Base-by-base conservation (phyloP, 2,888 invertebrate species). In the Cordylochernes scorpioides region DNA sequence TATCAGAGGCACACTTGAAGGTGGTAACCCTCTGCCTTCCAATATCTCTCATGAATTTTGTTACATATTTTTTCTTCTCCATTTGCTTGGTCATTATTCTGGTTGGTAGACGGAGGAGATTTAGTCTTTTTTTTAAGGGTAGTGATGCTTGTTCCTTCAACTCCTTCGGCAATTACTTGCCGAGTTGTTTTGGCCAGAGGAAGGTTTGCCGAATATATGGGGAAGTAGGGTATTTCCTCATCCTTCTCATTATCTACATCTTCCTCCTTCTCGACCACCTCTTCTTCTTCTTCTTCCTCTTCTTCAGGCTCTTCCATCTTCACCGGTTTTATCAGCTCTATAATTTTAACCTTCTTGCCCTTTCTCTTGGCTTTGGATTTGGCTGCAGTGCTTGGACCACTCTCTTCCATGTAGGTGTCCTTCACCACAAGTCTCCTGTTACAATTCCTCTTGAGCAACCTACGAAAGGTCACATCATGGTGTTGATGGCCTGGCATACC, bases 361-460 rank as follows among this genome's bases (percentile, higher is more conserved):
- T 44, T 34, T 15, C 34, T 63, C 64, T 8, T 47, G 46, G 36
- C 55, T 56, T 57, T 59, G 65, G 44, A 29, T 40, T 43, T 10
- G 18, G 19, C 19, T 17, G 67, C 63, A 4, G 45, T 45, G 18
- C n/a, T n/a, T n/a, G n/a, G n/a, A n/a, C n/a, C n/a, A n/a, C n/a
- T n/a, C n/a, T n/a, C n/a, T n/a, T n/a, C n/a, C n/a, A n/a, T n/a
- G n/a, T n/a, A n/a, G n/a, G n/a, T 16, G 10, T 35, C 33, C 14
- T 31, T 35, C 3, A 39, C 21, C 7, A 31, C 25, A 7, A 38
- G 21, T 13, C 32, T n/a, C n/a, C n/a, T n/a, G n/a, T n/a, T n/a
- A n/a, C n/a, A n/a, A n/a, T n/a, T n/a, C n/a, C n/a, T n/a, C n/a
- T n/a, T n/a, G 8, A 25, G 10, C 21, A 4, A 24, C 14, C 3